A percentile compares a stretch with the other conserved stretches of the same genome.
These are phyloP conservation scores for Zoanthus solanderi DNA, from an alignment of 92 coral and sea anemone genomes.

Conservation along the genomic window DNA sequence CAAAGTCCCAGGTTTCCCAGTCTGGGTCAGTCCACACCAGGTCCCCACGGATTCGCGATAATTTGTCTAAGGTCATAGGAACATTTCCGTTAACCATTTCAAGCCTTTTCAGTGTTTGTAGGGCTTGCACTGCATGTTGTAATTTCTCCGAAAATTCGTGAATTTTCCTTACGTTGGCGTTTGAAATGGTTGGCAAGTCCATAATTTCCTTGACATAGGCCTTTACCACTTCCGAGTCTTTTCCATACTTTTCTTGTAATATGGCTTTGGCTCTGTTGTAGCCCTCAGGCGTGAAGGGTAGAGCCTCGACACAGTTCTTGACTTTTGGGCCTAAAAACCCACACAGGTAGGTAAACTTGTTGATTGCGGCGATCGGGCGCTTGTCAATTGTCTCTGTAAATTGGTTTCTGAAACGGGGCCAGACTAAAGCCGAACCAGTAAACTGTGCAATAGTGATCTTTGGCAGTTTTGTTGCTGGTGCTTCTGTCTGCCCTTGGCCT, in stretches of 20 bases:
- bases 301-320: constrained; percentile 15
- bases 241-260: constrained; percentile 39
- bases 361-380: constrained; percentile 25
- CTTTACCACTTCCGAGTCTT: constrained; percentile 41
- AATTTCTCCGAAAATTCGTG: constrained; percentile 50
- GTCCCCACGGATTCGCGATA: constrained; percentile 62
- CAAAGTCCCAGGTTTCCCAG: constrained; percentile 63
- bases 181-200: constrained; percentile 30
- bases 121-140: constrained; percentile 43
- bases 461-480: constrained; percentile 21
- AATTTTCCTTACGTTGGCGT: constrained; percentile 35
- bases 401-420: constrained; percentile 56
- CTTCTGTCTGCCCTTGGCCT: background rate
- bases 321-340: constrained; percentile 35
- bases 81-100: constrained; percentile 52
- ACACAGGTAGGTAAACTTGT: constrained; percentile 43
- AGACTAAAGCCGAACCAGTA: constrained; percentile 24
- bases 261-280: constrained; percentile 50
- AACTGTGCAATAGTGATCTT: constrained; percentile 39
- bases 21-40: constrained; percentile 44
- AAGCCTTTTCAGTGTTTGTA: constrained; percentile 56
- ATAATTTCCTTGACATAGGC: constrained; percentile 50
- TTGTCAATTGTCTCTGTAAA: constrained; percentile 46
- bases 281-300: constrained; percentile 46
- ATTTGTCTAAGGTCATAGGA: constrained; percentile 60